Evolutionary conservation across 2,113 vertebrate genomes (phyloP).

Genomic region (Bubalus kerabau): DNA sequence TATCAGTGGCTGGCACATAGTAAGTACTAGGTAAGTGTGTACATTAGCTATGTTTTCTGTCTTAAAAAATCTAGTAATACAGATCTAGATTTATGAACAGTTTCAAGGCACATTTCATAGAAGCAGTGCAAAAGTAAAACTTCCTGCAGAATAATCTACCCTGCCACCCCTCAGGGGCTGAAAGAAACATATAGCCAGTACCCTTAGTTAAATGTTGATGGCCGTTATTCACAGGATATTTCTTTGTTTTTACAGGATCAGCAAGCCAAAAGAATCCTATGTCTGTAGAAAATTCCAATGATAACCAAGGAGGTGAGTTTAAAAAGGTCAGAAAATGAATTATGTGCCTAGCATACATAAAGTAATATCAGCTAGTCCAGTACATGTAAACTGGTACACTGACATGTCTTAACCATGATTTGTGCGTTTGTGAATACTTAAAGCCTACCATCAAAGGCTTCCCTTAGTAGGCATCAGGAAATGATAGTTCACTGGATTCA

Average conservation of each 20-base stretch:
- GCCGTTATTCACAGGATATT: not conserved
- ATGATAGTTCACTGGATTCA: not conserved
- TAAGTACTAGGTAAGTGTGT: not conserved
- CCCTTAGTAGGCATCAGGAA: not conserved
- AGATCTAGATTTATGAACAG: not conserved
- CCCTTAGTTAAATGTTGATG: not conserved
- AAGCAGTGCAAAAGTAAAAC: not conserved
- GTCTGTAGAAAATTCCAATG: not conserved
- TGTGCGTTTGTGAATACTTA: not conserved
- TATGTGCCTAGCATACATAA: not conserved
- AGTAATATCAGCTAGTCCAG: not conserved
- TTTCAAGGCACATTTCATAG: not conserved
- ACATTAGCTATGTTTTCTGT: not conserved
- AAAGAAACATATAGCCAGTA: not conserved
- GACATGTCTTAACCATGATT: not conserved
- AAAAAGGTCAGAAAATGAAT: not conserved
- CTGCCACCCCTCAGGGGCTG: not conserved
- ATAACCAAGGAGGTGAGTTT: conserved; percentile 18
- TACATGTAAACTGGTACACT: not conserved
- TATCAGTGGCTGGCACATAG: not conserved
- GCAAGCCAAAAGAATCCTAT: accelerated
- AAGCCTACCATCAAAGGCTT: not conserved
- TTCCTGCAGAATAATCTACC: not conserved
- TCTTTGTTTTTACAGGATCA: conserved; percentile 39
- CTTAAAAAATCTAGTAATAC: not conserved